Evolutionary conservation across 2,888 invertebrate genomes (phyloP).

Genomic region (Nezara viridula): DNA sequence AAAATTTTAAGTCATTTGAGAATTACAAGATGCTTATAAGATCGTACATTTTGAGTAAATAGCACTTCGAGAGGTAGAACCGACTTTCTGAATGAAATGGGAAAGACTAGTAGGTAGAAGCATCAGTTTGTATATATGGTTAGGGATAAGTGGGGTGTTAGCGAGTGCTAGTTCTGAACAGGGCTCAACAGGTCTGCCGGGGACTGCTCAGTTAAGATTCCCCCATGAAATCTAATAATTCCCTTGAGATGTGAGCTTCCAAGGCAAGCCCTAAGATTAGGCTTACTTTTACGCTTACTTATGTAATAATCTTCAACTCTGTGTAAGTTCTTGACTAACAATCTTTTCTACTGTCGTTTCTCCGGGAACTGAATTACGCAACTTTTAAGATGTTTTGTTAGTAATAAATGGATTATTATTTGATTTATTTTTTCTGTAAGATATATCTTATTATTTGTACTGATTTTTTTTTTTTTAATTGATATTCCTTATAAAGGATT

Average conservation of each 20-base stretch:
- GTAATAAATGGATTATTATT: neutral
- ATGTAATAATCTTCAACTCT: neutral
- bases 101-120: neutral
- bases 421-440: neutral
- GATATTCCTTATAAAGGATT: too few relatives aligned
- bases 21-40: neutral
- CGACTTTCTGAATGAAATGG: neutral
- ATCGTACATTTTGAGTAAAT: neutral
- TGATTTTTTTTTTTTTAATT: too few relatives aligned
- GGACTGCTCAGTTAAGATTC: slow-evolving; percentile 37
- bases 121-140: slow-evolving; percentile 6
- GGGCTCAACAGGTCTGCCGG: slow-evolving; percentile 40
- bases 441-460: too few relatives aligned
- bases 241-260: slow-evolving; percentile 31
- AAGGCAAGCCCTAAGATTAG: slow-evolving; percentile 13
- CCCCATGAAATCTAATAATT: slow-evolving; percentile 39
- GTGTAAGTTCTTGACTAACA: neutral
- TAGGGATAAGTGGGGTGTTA: slow-evolving; percentile 27
- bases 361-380: neutral
- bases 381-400: neutral
- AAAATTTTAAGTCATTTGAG: neutral
- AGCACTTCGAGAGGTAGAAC: neutral
- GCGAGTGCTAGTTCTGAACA: neutral
- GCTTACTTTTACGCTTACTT: neutral
- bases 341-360: neutral